phyloP scores from a whole-genome alignment of 2,113 vertebrate species.

The Eulacestoma nigropectus region DNA sequence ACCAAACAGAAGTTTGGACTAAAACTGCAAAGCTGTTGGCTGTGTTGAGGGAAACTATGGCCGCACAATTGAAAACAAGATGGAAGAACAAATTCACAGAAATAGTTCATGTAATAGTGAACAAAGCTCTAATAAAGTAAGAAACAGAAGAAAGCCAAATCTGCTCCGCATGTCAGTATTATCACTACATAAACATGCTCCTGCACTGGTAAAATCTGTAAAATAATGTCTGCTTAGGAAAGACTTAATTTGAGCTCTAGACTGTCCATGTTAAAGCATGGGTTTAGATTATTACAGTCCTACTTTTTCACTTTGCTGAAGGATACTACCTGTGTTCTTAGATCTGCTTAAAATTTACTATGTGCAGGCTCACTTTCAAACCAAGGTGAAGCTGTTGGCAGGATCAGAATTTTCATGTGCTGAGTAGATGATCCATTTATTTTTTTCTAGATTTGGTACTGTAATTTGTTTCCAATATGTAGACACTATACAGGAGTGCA shows the following conservation, averaged over 20 bases:
- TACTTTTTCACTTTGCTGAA: background rate
- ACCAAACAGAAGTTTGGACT: constrained; percentile 60
- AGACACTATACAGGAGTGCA: background rate
- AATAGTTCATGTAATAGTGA: constrained; percentile 39
- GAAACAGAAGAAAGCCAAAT: constrained; percentile 72
- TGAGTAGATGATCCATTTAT: background rate
- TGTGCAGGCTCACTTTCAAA: background rate
- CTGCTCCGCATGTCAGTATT: background rate
- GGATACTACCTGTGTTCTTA: background rate
- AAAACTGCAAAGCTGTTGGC: constrained; percentile 53
- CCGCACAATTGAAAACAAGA: background rate
- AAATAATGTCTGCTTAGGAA: constrained; percentile 16
- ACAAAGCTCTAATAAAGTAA: constrained; percentile 59
- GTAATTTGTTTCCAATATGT: background rate
- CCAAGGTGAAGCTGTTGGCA: background rate
- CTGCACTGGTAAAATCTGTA: constrained; percentile 30
- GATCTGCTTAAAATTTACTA: background rate
- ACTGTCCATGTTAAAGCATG: background rate
- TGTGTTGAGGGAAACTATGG: constrained; percentile 17
- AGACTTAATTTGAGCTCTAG: constrained; percentile 44
- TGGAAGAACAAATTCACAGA: constrained; percentile 48
- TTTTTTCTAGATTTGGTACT: constrained; percentile 25
- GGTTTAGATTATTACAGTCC: background rate
- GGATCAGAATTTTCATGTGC: background rate
- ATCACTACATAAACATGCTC: background rate